Base-by-base conservation (phyloP, 2,888 invertebrate species). In the Myopa testacea region DNA sequence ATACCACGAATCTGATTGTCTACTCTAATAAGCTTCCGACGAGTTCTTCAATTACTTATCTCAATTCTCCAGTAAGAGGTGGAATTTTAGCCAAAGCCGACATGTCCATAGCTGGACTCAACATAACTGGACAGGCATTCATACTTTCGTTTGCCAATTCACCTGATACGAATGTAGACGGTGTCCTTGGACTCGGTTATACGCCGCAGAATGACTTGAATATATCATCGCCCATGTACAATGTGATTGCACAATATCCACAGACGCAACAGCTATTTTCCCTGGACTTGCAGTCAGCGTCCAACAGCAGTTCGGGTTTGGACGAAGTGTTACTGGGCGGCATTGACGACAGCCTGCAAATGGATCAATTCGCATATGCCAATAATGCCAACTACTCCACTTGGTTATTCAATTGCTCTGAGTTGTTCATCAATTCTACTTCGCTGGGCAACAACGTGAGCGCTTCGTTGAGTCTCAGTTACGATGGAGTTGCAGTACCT, bases 331-430 rank as follows among this genome's bases (percentile, higher is more conserved):
- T 97, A 79, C 93, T 96, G 85, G 92, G 96, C 82, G 98, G 99
- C 83, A 98, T 98, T 50, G 95, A 95, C 45, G 93, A 95, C 0
- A 91, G 92, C 79, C 94, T 96, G 88, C 98, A 96, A 90, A 90
- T 90, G 76, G 98, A 85, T 12, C 78, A 78, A 12, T 80, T 86
- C 14, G 86, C 84, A 65, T 98, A 97, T 89, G 91, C 96, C 81
- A 93, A 95, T 7, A 95, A 99, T 0, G 92, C 93, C 82, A 91
- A 92, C 81, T 91, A 95, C 90, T 95, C 95, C 78, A 99, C 99
- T 90, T 99, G 99, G 99, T 97, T 98, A 91, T 97, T 99, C 91
- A 91, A 90, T 85, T 94, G 99, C 94, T 95, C 96, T 87, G 90
- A 89, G 58, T 89, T 94, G 16, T 75, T 82, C 70, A 87, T 94